Evolutionary conservation across 2,113 vertebrate genomes (phyloP).

Genomic region (Pleuronectes platessa): DNA sequence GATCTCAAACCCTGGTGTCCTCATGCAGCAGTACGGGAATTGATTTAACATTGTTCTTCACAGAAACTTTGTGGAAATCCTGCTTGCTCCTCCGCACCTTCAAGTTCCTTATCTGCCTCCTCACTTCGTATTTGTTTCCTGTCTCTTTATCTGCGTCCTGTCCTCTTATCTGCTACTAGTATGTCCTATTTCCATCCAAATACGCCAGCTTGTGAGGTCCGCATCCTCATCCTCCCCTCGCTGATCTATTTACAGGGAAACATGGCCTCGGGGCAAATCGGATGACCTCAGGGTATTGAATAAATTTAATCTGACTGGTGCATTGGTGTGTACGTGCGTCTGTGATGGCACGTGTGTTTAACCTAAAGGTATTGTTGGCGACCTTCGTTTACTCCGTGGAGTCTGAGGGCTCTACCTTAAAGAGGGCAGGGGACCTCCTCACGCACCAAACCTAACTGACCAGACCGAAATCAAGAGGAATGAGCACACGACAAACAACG

Average conservation of each 20-base stretch:
- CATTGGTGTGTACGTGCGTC: slow-evolving; percentile 14
- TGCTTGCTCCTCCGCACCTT: background rate
- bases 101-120: slow-evolving; percentile 4
- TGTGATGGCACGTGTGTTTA: slow-evolving; percentile 22
- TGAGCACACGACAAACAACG: background rate
- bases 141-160: slow-evolving; percentile 16
- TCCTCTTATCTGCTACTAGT: slow-evolving; percentile 9
- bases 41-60: background rate
- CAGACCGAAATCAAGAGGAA: background rate
- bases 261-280: slow-evolving; percentile 32
- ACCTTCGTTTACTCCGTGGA: slow-evolving; percentile 48
- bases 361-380: slow-evolving; percentile 49
- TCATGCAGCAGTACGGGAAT: background rate
- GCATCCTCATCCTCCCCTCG: slow-evolving; percentile 31
- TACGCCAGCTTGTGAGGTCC: background rate
- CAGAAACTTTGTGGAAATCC: background rate
- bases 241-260: slow-evolving; percentile 48
- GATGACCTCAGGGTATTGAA: slow-evolving; percentile 46
- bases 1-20: background rate
- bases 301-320: slow-evolving; percentile 46
- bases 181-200: slow-evolving; percentile 16
- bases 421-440: slow-evolving; percentile 22
- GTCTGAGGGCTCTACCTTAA: slow-evolving; percentile 3
- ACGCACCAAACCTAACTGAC: background rate
- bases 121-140: background rate